Conservation (phyloP, 2,797 vertebrate species). For the Diceros bicornis region DNA sequence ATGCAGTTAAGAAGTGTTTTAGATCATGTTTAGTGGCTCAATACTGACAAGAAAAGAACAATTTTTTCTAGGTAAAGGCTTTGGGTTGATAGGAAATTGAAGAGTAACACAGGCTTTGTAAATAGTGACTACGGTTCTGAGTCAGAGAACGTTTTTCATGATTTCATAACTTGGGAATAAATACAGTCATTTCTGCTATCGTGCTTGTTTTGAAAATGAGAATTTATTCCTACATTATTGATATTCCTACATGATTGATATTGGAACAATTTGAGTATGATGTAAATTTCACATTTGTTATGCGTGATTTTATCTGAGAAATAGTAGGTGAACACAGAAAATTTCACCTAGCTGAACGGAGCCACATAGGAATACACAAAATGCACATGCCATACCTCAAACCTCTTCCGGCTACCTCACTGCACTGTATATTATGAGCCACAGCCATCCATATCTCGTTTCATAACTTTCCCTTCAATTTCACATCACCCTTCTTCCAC, state of each 20-base stretch:
- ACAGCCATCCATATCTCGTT: not conserved
- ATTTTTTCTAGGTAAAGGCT: not conserved
- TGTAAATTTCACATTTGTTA: not conserved
- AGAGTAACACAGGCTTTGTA: not conserved
- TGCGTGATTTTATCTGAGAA: not conserved
- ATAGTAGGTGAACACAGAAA: not conserved
- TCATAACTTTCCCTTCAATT: not conserved
- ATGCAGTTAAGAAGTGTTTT: not conserved
- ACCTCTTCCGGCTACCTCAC: not conserved
- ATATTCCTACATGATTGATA: not conserved
- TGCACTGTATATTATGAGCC: not conserved
- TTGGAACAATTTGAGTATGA: not conserved
- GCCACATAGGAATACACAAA: not conserved
- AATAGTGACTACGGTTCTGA: not conserved
- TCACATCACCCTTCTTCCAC: not conserved
- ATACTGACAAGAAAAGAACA: not conserved
- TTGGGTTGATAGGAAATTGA: not conserved
- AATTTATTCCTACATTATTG: not conserved
- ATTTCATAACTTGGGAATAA: conserved; percentile 5
- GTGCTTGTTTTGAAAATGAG: conserved; percentile 45
- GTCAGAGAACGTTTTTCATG: not conserved
- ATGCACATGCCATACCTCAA: not conserved
- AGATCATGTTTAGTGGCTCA: not conserved
- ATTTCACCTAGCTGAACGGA: not conserved
- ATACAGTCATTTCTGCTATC: not conserved